phyloP scores from a whole-genome alignment of 1,140 invertebrate species.

The Dolichoris vasculosae region DNA sequence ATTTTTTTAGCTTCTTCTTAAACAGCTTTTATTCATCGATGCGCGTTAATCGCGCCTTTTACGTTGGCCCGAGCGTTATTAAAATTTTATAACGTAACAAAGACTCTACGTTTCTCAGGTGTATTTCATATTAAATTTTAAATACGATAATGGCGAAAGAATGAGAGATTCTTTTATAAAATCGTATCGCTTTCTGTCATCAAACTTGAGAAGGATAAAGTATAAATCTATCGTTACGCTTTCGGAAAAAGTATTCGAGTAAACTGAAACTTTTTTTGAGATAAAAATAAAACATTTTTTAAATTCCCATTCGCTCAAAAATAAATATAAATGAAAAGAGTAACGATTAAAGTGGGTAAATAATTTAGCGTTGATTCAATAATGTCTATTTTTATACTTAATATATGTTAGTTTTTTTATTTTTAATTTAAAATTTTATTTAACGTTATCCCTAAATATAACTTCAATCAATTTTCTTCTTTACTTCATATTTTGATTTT shows the following conservation, averaged over 20 bases:
- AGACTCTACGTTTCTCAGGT: neutral
- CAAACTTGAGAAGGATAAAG: neutral
- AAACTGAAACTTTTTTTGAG: neutral
- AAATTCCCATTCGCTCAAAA: neutral
- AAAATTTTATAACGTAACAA: neutral
- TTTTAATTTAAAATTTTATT: neutral
- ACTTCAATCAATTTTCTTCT: neutral
- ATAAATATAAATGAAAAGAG: neutral
- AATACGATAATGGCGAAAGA: neutral
- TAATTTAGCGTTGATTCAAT: neutral
- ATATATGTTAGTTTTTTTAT: neutral
- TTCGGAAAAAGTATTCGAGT: neutral
- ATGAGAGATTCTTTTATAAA: neutral
- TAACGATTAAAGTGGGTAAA: neutral
- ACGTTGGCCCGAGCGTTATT: neutral
- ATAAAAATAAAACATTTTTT: neutral
- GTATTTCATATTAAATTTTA: conserved; percentile 13
- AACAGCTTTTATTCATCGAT: neutral
- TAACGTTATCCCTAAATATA: neutral
- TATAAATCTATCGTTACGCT: neutral
- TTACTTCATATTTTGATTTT: neutral
- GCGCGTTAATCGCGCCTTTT: neutral
- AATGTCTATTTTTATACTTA: neutral
- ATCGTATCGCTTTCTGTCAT: neutral
- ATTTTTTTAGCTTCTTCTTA: neutral